phyloP scores from a whole-genome alignment of 1,140 invertebrate genomes.

The Lepidotrigona ventralis region DNA sequence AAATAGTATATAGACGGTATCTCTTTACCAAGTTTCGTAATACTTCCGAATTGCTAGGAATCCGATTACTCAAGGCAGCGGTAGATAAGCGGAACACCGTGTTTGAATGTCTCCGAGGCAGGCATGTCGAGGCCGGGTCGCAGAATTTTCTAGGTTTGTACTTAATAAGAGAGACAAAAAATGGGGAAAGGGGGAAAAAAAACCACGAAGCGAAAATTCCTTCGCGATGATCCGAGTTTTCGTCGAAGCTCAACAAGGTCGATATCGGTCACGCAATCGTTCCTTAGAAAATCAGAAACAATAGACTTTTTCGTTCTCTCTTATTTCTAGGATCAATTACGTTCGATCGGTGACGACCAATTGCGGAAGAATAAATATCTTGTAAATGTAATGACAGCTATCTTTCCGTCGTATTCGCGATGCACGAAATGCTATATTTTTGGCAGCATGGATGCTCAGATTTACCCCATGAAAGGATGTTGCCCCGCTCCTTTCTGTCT shows the following conservation, averaged over 20 bases:
- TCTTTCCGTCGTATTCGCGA: conserved; percentile 8
- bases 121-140: conserved; percentile 2
- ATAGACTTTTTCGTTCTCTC: not conserved
- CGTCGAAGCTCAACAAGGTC: not conserved
- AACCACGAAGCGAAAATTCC: not conserved
- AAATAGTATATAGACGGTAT: conserved; percentile 28
- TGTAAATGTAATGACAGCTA: not conserved
- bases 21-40: conserved; percentile 28
- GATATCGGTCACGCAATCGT: not conserved
- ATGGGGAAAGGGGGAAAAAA: not conserved
- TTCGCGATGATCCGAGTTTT: not conserved
- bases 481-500: not conserved
- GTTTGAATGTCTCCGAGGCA: not conserved
- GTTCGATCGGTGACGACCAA: not conserved
- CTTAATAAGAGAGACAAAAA: not conserved
- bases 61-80: conserved; percentile 18
- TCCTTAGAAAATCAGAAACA: not conserved
- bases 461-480: not conserved
- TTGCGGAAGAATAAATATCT: not conserved
- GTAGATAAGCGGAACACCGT: conserved; percentile 4
- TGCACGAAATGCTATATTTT: conserved; percentile 49
- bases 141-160: conserved; percentile 10
- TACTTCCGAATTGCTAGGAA: conserved; percentile 34
- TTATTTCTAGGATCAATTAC: not conserved
- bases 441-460: conserved; percentile 46